Conservation (phyloP, 92 coral and sea anemone species). For the Siderastrea siderea region DNA sequence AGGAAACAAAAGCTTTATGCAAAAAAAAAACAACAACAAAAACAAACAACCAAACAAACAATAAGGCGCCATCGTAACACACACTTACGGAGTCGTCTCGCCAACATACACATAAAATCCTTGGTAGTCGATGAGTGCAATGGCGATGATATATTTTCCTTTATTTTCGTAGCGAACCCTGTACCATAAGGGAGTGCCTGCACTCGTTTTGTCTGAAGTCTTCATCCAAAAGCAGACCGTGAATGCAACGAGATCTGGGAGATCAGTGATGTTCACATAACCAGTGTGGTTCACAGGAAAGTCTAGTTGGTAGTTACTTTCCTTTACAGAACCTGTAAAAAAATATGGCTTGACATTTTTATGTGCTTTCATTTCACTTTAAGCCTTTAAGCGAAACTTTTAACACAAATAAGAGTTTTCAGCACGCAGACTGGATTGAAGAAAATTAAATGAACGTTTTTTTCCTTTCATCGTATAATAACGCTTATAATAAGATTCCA, state of each 20-base stretch:
- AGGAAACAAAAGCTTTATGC: no score
- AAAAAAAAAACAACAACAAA: no score
- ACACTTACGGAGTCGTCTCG: conserved; percentile 45
- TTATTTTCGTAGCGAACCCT: conserved; percentile 48
- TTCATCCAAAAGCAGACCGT: conserved; percentile 84
- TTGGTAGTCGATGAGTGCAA: conserved; percentile 65
- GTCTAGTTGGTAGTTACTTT: conserved; percentile 65
- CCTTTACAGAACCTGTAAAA: neutral
- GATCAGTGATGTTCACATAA: conserved; percentile 65
- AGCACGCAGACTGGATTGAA: no score
- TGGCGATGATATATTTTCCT: conserved; percentile 45
- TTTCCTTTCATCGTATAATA: no score
- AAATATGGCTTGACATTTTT: neutral
- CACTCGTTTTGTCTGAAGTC: conserved; percentile 48
- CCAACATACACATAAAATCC: conserved; percentile 40
- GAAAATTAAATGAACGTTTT: no score
- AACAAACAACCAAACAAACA: no score
- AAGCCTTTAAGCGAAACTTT: no score
- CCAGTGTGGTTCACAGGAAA: conserved; percentile 60
- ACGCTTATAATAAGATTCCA: no score
- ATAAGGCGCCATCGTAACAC: neutral
- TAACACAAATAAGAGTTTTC: no score
- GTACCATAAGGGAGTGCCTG: conserved; percentile 79
- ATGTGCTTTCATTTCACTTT: no score
- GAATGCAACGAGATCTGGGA: conserved; percentile 71